These are phyloP conservation scores for Ianthella basta DNA, from an alignment of 37 sponge, comb jelly and placozoan species.

Conservation along the genomic window DNA sequence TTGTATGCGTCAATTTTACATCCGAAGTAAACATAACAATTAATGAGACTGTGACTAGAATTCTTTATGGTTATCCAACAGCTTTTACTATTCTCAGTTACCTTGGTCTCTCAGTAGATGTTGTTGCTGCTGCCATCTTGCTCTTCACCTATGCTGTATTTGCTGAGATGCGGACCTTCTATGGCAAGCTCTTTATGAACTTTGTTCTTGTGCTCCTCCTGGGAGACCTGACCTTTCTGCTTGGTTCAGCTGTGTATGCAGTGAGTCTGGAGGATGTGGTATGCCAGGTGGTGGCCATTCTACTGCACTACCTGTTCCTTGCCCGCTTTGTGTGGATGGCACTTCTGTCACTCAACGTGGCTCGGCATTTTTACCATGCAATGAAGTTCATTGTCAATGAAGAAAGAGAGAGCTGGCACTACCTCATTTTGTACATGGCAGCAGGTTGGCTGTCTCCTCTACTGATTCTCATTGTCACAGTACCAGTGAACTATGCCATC, in stretches of 20 bases:
- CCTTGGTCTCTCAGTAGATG: constrained; percentile 53
- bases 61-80: background rate
- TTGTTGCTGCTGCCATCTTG: constrained; percentile 35
- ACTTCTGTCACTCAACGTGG: constrained; percentile 35
- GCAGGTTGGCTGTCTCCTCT: constrained; percentile 56
- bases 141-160: constrained; percentile 56
- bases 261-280: background rate
- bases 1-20: constrained; percentile 1
- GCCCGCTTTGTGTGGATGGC: constrained; percentile 60
- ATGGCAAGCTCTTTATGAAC: constrained; percentile 49
- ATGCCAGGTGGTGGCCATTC: constrained; percentile 34
- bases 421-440: constrained; percentile 16
- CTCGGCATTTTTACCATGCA: constrained; percentile 3
- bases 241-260: background rate
- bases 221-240: constrained; percentile 37
- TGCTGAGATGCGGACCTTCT: constrained; percentile 50
- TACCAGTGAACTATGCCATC: constrained; percentile 45
- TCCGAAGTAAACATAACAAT: background rate
- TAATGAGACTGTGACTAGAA: background rate
- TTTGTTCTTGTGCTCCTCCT: constrained; percentile 23
- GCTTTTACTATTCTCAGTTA: constrained; percentile 46
- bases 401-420: background rate
- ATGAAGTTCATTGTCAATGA: background rate
- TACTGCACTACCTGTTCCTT: constrained; percentile 51
- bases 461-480: background rate